Percentiles rank a stretch among this genome's conserved stretches.
phyloP scores from a whole-genome alignment of 23 tunicate genomes.

The Phallusia fumigata region DNA sequence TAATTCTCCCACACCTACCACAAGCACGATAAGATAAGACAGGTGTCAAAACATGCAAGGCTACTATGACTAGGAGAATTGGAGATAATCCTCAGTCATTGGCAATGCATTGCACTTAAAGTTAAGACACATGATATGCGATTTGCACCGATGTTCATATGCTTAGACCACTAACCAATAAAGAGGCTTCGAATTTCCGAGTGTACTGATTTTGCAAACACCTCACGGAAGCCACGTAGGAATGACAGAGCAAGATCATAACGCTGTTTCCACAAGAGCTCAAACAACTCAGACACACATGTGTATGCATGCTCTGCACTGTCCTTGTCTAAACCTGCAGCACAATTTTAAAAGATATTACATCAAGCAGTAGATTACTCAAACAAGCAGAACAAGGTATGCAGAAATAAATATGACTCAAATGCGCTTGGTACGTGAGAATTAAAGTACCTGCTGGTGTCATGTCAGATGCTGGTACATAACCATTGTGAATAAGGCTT shows the following conservation, averaged over 20 bases:
- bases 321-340: slow-evolving; percentile 87
- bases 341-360: not conserved
- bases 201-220: slow-evolving; percentile 65
- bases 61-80: not conserved
- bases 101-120: not conserved
- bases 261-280: slow-evolving; percentile 77
- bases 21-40: not conserved
- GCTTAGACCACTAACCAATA: slow-evolving; percentile 45
- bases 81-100: not conserved
- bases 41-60: not conserved
- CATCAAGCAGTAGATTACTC: no score
- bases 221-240: slow-evolving; percentile 92
- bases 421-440: no score
- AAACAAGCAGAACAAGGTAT: not conserved
- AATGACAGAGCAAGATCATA: slow-evolving; percentile 90
- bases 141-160: no score
- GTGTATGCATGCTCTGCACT: slow-evolving; percentile 90
- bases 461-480: slow-evolving; percentile 94
- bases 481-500: slow-evolving; percentile 73
- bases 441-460: slow-evolving; percentile 71
- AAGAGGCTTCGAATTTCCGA: slow-evolving; percentile 76
- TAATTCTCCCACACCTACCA: slow-evolving; percentile 78
- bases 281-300: slow-evolving; percentile 79
- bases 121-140: no score
- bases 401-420: no score